Evolutionary conservation across 2,888 invertebrate genomes (phyloP).

Genomic region (Stegophylla sp.): DNA sequence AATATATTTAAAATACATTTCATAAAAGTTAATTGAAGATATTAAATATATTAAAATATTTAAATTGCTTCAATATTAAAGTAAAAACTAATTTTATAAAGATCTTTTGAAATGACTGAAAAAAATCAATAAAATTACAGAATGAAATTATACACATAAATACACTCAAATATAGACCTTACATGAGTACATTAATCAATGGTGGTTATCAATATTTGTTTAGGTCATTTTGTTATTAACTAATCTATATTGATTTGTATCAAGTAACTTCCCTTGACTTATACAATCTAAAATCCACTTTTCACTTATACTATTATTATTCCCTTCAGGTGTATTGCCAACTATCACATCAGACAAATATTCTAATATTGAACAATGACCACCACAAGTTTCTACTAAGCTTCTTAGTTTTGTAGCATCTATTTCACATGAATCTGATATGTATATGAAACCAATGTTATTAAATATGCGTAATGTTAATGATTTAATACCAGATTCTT

Average conservation of each 20-base stretch:
- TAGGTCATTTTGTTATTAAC: neutral
- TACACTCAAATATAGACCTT: too few species aligned
- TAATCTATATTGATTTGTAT: conserved; percentile 21
- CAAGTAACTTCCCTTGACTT: conserved; percentile 35
- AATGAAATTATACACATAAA: too few species aligned
- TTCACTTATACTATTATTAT: conserved; percentile 64
- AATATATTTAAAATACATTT: too few species aligned
- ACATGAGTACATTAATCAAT: too few species aligned
- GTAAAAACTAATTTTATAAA: too few species aligned
- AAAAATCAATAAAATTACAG: too few species aligned
- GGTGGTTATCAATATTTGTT: too few species aligned
- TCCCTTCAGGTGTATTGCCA: conserved; percentile 64
- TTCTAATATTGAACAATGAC: conserved; percentile 67
- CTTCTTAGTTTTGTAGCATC: conserved; percentile 69
- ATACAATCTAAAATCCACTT: conserved; percentile 74
- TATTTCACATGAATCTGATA: conserved; percentile 67
- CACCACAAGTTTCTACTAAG: conserved; percentile 70
- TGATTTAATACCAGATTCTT: conserved; percentile 70
- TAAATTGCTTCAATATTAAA: too few species aligned
- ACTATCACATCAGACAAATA: conserved; percentile 69
- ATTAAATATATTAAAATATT: too few species aligned
- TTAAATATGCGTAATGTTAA: conserved; percentile 72
- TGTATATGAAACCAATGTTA: conserved; percentile 69
- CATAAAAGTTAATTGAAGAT: too few species aligned
- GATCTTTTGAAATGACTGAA: too few species aligned